A percentile compares a stretch with the other conserved stretches of the same genome.
Conservation (phyloP, 1,140 invertebrate genomes). For the Harpegnathos saltator region DNA sequence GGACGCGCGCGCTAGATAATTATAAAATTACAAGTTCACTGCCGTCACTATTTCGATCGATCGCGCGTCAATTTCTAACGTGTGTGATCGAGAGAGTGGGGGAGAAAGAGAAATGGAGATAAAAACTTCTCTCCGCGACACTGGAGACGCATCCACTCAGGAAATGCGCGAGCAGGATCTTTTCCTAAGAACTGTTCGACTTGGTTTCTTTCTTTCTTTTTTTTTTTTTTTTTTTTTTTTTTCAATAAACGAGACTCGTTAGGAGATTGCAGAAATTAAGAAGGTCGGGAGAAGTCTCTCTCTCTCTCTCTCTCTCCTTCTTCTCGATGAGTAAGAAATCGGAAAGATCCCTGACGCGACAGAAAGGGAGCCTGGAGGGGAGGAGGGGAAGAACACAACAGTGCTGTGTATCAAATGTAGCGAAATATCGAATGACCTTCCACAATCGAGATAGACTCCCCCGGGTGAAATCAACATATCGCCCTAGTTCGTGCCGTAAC, state of each 20-base stretch:
- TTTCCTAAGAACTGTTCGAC: not conserved
- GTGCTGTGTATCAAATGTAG: constrained; percentile 48
- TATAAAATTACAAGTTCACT: constrained; percentile 12
- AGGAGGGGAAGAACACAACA: not conserved
- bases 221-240: too few relatives aligned
- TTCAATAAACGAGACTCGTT: not conserved
- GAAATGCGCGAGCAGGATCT: not conserved
- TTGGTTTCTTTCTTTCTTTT: too few relatives aligned
- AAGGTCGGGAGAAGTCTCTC: not conserved
- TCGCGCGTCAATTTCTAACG: not conserved
- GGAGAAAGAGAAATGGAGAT: too few relatives aligned
- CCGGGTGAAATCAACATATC: constrained; percentile 73
- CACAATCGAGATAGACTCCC: constrained; percentile 69
- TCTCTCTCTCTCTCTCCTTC: too few relatives aligned
- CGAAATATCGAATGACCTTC: constrained; percentile 71
- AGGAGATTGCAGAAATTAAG: constrained; percentile 3
- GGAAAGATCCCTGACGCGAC: not conserved
- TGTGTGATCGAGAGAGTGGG: not conserved
- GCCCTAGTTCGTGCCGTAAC: constrained; percentile 69
- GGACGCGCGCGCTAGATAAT: not conserved
- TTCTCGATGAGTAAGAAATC: too few relatives aligned
- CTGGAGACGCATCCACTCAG: not conserved
- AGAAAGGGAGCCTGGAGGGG: not conserved
- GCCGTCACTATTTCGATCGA: constrained; percentile 16
- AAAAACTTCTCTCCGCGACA: not conserved